Evolutionary conservation across 1,140 invertebrate species (phyloP), one percentile per base, ranked within the genome.

Genomic region (Zaprionus lachaisei): DNA sequence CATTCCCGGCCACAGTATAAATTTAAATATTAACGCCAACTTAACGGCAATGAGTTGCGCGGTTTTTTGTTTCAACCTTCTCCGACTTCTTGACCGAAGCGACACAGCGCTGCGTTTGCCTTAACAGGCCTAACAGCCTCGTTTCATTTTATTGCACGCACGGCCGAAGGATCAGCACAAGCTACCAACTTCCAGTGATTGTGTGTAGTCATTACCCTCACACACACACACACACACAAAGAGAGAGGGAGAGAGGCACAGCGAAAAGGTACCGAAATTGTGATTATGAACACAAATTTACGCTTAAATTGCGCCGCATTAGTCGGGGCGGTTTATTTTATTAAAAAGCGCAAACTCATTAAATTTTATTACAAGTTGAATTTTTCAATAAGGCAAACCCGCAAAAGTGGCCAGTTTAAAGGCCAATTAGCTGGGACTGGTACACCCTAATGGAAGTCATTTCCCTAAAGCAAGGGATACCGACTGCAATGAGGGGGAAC

Each of bases 261-360:
- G 47, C 14, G 28, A 75, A 89, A 90, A 90, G 79, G 79, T 80
- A 90, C 79, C 60, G 51, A 81, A 90, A 85, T 85, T 85, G 85
- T 90, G 85, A 91, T 91, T 90, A 90, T 90, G 81, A 90, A 90
- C 85, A 81, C 85, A 90, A 90, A 90, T 90, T 90, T 84, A 72
- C 72, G 85, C 81, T 90, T 90, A 85, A 90, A 90, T 85, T 90
- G 81, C 78, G 77, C 64, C 54, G 75, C 70, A 56, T 68, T 79
- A 66, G 62, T 66, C 57, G 51, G 67, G 56, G 68, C 54, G 56
- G 14, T 3, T 47, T 76, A n/a, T 89, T 89, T 90, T 85, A 77
- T 89, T 81, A 89, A 80, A 81, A 90, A 82, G 79, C 81, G 85
- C 85, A 74, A 85, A 90, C 79, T 90, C 85, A 90, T 90, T 90